These are phyloP conservation scores for Saxidomus purpurata DNA, from an alignment of 1,140 invertebrate species.

Conservation along the genomic window DNA sequence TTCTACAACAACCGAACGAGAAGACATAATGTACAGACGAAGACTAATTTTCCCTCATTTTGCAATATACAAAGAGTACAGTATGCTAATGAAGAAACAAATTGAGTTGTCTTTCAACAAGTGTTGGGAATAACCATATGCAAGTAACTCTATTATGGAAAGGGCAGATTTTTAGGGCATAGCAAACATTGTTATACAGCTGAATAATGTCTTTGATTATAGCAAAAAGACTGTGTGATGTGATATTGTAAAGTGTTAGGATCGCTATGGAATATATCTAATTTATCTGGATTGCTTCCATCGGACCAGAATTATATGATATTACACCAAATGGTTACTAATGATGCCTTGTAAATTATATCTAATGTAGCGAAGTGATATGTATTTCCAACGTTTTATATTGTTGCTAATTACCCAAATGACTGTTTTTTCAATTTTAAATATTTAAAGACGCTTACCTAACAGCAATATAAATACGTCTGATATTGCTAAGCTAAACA, in stretches of 20 bases:
- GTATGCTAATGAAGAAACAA: background rate
- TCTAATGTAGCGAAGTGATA: too few species aligned
- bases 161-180: background rate
- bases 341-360: too few species aligned
- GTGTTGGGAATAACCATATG: background rate
- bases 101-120: background rate
- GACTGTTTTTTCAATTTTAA: too few species aligned
- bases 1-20: too few species aligned
- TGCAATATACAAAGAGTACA: background rate
- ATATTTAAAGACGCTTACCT: conserved; percentile 81
- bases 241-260: background rate
- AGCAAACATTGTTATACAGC: background rate
- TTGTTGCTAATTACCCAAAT: too few species aligned
- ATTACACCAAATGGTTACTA: background rate
- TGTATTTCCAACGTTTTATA: too few species aligned
- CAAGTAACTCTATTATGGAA: background rate
- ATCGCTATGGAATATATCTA: background rate
- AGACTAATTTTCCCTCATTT: too few species aligned
- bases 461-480: conserved; percentile 94
- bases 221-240: background rate
- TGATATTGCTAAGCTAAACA: conserved; percentile 96
- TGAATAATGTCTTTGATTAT: background rate
- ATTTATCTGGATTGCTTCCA: background rate
- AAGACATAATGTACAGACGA: too few species aligned
- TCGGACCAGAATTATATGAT: background rate